Percentiles rank a stretch among this genome's conserved stretches.
Conservation (phyloP, 2,888 invertebrate species). For the Fragum sueziense region DNA sequence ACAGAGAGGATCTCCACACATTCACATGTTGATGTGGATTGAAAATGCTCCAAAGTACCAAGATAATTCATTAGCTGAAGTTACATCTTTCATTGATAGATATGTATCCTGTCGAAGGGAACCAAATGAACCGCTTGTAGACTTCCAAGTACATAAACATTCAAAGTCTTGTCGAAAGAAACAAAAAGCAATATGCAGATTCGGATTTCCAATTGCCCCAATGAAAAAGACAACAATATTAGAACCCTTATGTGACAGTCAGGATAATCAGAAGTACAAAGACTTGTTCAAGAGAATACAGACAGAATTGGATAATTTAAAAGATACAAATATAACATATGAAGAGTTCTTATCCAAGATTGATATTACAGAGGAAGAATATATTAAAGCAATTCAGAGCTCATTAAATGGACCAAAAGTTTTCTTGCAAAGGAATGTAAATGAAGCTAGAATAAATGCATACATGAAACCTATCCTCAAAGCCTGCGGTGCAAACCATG, state of each 20-base stretch:
- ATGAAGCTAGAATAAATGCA: constrained; percentile 40
- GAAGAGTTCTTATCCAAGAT: too few relatives aligned
- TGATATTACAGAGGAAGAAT: too few relatives aligned
- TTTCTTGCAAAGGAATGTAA: constrained; percentile 30
- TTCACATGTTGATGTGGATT: constrained; percentile 56
- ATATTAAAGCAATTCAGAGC: constrained; percentile 20
- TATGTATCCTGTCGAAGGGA: constrained; percentile 54
- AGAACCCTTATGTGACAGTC: constrained; percentile 42
- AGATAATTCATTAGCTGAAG: constrained; percentile 25
- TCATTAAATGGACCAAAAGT: constrained; percentile 33
- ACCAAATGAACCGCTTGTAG: background rate
- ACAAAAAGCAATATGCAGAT: constrained; percentile 42
- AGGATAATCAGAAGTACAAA: too few relatives aligned
- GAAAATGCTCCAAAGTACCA: constrained; percentile 44
- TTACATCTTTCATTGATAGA: constrained; percentile 44
- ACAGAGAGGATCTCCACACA: constrained; percentile 58
- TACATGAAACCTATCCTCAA: constrained; percentile 36
- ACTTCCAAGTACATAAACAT: constrained; percentile 21
- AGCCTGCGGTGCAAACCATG: constrained; percentile 53
- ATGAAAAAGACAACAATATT: constrained; percentile 31
- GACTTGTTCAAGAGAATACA: too few relatives aligned
- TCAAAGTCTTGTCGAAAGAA: constrained; percentile 23
- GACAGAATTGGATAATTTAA: too few relatives aligned
- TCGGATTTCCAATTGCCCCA: constrained; percentile 57
- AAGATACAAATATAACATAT: too few relatives aligned